phyloP scores from a whole-genome alignment of 2,888 invertebrate genomes.

The Polydrusus cervinus region DNA sequence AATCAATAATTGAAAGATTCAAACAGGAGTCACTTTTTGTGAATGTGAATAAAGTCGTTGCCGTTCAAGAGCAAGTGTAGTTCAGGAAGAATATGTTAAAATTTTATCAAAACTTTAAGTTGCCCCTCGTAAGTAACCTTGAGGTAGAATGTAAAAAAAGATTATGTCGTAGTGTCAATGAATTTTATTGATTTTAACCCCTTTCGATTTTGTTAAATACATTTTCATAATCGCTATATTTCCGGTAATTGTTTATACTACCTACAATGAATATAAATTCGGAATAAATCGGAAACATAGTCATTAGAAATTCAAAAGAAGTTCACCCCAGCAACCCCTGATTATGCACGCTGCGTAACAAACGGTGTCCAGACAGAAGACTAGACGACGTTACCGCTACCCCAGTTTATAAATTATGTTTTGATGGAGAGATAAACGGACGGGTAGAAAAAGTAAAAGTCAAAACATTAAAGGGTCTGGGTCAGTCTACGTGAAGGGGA shows the following conservation, averaged over 20 bases:
- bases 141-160: too few species aligned
- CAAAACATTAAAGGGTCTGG: not conserved
- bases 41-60: too few species aligned
- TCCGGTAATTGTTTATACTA: not conserved
- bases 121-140: too few species aligned
- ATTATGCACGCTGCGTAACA: conserved; percentile 33
- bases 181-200: too few species aligned
- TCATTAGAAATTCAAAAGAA: conserved; percentile 32
- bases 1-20: too few species aligned
- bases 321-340: conserved; percentile 29
- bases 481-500: not conserved
- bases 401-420: conserved; percentile 14
- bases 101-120: too few species aligned
- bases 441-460: conserved; percentile 30
- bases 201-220: too few species aligned
- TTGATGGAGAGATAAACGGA: conserved; percentile 15
- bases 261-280: conserved; percentile 11
- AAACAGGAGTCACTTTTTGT: too few species aligned
- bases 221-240: not conserved
- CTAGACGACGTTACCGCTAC: conserved; percentile 14
- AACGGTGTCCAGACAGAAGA: conserved; percentile 42
- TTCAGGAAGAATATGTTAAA: too few species aligned
- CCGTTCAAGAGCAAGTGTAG: too few species aligned
- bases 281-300: conserved; percentile 15
- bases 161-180: too few species aligned